These are phyloP conservation scores for Platypus cylindrus DNA, from an alignment of 2,888 invertebrate genomes.

Conservation along the genomic window DNA sequence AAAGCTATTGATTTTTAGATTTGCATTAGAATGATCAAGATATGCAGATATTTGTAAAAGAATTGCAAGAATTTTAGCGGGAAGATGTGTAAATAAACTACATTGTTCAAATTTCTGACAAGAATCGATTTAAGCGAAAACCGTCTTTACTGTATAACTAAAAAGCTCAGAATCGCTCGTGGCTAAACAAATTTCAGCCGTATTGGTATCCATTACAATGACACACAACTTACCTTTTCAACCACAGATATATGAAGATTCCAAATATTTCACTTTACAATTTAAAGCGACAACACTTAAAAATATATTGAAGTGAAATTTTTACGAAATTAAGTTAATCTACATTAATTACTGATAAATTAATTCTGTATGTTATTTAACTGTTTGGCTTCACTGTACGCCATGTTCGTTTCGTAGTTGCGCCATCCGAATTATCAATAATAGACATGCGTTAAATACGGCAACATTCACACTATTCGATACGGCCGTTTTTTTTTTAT, in stretches of 20 bases:
- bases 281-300: neutral
- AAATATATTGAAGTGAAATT: conserved; percentile 3
- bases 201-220: conserved; percentile 33
- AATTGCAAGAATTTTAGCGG: neutral
- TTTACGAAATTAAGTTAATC: conserved; percentile 3
- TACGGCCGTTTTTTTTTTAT: too few relatives aligned
- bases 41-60: neutral
- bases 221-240: conserved; percentile 28
- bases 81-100: conserved; percentile 23
- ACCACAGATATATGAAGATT: conserved; percentile 11
- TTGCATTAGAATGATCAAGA: neutral
- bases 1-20: too few relatives aligned
- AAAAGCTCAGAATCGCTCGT: conserved; percentile 35
- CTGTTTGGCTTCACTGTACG: conserved; percentile 19
- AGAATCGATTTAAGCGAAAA: conserved; percentile 29
- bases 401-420: conserved; percentile 18
- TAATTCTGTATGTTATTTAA: conserved; percentile 14
- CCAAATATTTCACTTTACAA: conserved; percentile 8
- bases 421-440: too few relatives aligned
- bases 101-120: conserved; percentile 15
- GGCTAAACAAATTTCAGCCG: conserved; percentile 34
- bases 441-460: too few relatives aligned
- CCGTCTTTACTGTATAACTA: conserved; percentile 31
- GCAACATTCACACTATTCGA: too few relatives aligned
- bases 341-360: conserved; percentile 7